Evolutionary conservation across 2,888 invertebrate species (phyloP), one percentile per base, ranked within the genome.

Genomic region (Tricholauxania praeusta): DNA sequence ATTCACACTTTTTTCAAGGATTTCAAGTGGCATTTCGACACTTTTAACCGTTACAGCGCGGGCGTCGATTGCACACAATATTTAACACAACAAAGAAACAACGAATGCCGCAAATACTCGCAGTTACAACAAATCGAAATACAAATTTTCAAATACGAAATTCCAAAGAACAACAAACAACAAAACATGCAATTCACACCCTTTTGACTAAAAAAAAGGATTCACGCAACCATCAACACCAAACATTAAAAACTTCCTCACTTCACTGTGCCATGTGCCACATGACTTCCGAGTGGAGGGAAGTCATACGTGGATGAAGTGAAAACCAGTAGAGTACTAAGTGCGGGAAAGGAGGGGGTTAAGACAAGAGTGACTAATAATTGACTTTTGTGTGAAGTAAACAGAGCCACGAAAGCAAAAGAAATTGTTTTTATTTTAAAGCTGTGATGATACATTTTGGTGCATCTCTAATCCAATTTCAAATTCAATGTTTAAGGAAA

Each of bases 171-270:
- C 7, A 39, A 39, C 39, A 39, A 39, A 6, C 60, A 60, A 52
- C 49, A 32, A 32, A n/a, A 28, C 69, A 60, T 51, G 69, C 69
- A 52, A 62, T 69, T 69, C 60, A 62, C 68, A 69, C 55, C 57
- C 68, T 69, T 69, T 59, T 49, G 68, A 69, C 10, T 4, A 63
- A 67, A 72, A 72, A 64, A 68, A 73, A 77, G 75, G 75, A 78
- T 74, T 74, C 70, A 75, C 77, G 74, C 77, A 77, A 69, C 76
- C 77, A 65, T 74, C 73, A 78, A 74, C 76, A 68, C 71, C 72
- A 71, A 60, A 72, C 77, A 75, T 75, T 75, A 75, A 75, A 73
- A 74, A 76, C 76, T 76, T 76, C 76, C 76, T 73, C 22, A 49
- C 17, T 17, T 14, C 62, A 32, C 32, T 39, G 5, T 32, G 32